Evolutionary conservation across 2,797 vertebrate species (phyloP).

Genomic region (Microtus agrestis): DNA sequence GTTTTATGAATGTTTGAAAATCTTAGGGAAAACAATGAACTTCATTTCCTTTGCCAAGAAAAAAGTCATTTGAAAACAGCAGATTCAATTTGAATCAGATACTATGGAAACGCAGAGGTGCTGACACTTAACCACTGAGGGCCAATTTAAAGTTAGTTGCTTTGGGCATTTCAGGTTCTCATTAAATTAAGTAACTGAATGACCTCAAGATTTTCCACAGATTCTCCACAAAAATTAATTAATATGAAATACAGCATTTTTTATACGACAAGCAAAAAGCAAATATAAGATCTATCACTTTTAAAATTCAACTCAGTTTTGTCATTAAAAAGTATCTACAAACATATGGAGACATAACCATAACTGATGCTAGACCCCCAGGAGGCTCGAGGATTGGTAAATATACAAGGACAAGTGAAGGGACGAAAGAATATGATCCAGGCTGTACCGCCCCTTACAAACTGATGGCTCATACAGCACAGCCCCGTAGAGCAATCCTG

Average conservation of each 20-base stretch:
- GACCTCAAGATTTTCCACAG: conserved; percentile 30
- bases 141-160: not conserved
- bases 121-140: not conserved
- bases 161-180: conserved; percentile 28
- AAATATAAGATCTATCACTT: not conserved
- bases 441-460: not conserved
- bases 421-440: not conserved
- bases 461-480: not conserved
- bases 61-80: conserved; percentile 36
- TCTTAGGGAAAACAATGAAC: not conserved
- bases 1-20: conserved; percentile 1
- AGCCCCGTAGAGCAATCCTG: not conserved
- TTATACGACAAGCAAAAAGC: conserved; percentile 45
- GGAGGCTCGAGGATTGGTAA: not conserved
- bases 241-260: conserved; percentile 11
- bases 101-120: conserved; percentile 55
- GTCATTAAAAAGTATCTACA: conserved; percentile 12
- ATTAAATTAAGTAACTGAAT: conserved; percentile 49
- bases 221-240: conserved; percentile 55
- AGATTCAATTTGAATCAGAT: not conserved
- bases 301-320: conserved; percentile 49
- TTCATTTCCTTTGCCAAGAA: conserved; percentile 40
- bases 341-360: not conserved
- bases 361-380: not conserved
- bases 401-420: not conserved